These are phyloP conservation scores for Conopomorpha cramerella DNA, from an alignment of 1,140 invertebrate genomes.

Conservation along the genomic window DNA sequence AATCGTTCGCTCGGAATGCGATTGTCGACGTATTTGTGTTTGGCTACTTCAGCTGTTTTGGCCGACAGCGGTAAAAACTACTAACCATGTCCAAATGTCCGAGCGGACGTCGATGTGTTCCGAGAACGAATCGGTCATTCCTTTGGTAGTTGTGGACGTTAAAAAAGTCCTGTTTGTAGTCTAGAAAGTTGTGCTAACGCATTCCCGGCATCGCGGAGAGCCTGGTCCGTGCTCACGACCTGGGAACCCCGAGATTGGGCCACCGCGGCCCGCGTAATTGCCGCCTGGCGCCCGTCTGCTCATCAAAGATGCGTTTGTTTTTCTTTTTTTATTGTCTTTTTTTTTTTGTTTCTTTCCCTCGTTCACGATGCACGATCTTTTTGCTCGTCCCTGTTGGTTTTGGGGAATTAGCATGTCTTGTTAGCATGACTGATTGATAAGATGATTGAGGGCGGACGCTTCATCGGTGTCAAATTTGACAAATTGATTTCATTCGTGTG, in stretches of 20 bases:
- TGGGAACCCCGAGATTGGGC: conserved; percentile 26
- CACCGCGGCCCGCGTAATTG: conserved; percentile 33
- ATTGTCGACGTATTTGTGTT: background rate
- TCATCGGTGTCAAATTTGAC: too few relatives aligned
- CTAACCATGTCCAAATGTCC: background rate
- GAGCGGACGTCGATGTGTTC: background rate
- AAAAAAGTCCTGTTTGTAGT: background rate
- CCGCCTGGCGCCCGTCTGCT: conserved; percentile 40
- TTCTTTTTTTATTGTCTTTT: conserved; percentile 14
- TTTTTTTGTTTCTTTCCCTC: conserved; percentile 32
- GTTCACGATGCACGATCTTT: conserved; percentile 20
- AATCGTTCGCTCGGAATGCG: background rate
- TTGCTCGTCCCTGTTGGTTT: conserved; percentile 51
- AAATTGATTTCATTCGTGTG: too few relatives aligned
- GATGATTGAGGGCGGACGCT: too few relatives aligned
- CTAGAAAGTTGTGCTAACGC: background rate
- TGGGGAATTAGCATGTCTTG: conserved; percentile 59
- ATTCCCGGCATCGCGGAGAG: background rate
- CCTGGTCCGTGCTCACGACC: too few relatives aligned
- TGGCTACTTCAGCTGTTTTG: too few relatives aligned
- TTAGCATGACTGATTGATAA: conserved; percentile 55
- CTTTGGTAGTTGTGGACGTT: background rate
- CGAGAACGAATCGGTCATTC: background rate
- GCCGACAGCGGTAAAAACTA: too few relatives aligned
- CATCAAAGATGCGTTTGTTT: conserved; percentile 6